These are phyloP conservation scores for Okamejei kenojei DNA, from an alignment of 2,797 vertebrate species.

Conservation along the genomic window DNA sequence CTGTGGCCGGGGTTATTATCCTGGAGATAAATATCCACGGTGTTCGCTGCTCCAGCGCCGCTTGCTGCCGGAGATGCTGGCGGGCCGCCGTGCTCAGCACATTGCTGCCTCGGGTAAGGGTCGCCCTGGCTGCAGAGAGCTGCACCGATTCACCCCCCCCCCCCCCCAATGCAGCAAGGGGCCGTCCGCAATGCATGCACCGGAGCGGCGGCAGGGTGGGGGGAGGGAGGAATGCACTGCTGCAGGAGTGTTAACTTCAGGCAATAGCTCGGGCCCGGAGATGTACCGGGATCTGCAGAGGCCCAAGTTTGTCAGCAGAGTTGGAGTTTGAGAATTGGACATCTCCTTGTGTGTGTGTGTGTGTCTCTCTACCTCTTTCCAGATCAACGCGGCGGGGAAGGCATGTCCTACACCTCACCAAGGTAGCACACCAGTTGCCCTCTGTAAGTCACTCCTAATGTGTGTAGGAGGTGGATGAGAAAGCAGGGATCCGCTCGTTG, in stretches of 20 bases:
- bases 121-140: too few species aligned
- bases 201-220: too few species aligned
- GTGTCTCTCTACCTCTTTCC: too few species aligned
- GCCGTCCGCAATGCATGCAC: too few species aligned
- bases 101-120: not conserved
- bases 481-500: not conserved
- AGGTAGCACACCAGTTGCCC: too few species aligned
- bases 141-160: not conserved
- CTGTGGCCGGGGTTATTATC: not conserved
- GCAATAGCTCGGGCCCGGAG: not conserved
- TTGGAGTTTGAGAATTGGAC: not conserved
- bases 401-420: too few species aligned
- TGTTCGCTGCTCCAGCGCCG: not conserved
- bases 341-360: not conserved
- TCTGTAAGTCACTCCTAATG: too few species aligned
- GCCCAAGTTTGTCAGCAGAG: not conserved
- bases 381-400: not conserved
- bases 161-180: too few species aligned
- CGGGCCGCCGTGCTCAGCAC: not conserved
- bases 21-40: not conserved
- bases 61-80: not conserved
- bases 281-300: not conserved
- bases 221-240: not conserved
- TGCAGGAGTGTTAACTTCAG: not conserved
- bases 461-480: too few species aligned